Base-by-base conservation (phyloP, 2,797 vertebrate genomes). In the Chaetodon trifasciatus region DNA sequence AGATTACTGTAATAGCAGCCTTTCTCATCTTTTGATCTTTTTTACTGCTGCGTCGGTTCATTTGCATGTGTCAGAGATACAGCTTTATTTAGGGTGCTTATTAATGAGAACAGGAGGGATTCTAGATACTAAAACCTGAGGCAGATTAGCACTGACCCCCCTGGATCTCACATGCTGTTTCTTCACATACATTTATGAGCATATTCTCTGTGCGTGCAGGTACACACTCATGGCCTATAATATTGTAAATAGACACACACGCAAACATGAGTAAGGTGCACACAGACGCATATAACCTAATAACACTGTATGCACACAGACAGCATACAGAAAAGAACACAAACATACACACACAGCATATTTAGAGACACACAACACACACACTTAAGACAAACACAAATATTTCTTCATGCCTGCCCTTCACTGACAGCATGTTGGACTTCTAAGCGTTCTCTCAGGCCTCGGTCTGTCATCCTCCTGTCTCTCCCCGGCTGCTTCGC, bases 41-140 rank as follows among this genome's bases (percentile, higher is more conserved):
- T 89, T 88, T 85, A 89, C 91, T 86, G 89, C 91, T 91, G 90
- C 88, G 85, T 92, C 73, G 88, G 79, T 90, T 94, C 91, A 96
- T 96, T 96, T 95, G 93, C 94, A 96, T 95, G 93, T 92, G 92
- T 94, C 94, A 93, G 90, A 92, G 88, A 93, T 93, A 90, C 88
- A 90, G 92, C 91, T 93, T 93, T 93, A 93, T 94, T 93, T 91
- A 91, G 91, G 87, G 87, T 66, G 87, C 88, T 90, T 91, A 92
- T 94, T 95, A 93, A 95, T 93, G 93, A 88, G 85, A 93, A 93
- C 85, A 87, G 92, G 91, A 91, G 88, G 88, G 91, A 94, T 93
- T 90, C 82, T 57, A 86, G 82, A 87, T 90, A 83, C 91, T 92
- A 85, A 92, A 94, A 95, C 86, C 87, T 90, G 88, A 89, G 85